Conservation (phyloP, 2,113 vertebrate species). For the Elephas maximus region DNA sequence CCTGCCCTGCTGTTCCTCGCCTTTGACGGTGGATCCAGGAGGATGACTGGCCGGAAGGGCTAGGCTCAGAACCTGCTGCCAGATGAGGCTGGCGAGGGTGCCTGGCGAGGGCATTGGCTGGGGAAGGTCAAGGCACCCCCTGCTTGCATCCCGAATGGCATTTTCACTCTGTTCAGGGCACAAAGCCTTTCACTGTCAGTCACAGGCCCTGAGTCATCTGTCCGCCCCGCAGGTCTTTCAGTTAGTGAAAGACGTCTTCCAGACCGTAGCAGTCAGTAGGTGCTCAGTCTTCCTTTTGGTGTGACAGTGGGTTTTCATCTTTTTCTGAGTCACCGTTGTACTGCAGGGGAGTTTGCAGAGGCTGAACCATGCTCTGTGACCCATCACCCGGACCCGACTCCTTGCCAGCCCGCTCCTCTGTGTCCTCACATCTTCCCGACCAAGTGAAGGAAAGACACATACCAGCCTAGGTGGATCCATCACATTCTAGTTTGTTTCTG, state of each 20-base stretch:
- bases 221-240: background rate
- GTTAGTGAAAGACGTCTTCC: constrained; percentile 14
- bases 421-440: background rate
- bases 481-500: background rate
- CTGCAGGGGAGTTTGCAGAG: background rate
- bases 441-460: background rate
- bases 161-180: background rate
- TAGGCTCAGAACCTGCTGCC: background rate
- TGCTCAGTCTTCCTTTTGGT: background rate
- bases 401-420: background rate
- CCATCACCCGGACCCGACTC: background rate
- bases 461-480: background rate
- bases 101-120: accelerated
- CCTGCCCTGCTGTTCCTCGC: accelerated
- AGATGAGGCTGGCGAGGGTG: background rate
- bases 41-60: background rate
- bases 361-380: background rate
- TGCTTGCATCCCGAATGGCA: background rate
- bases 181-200: background rate
- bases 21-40: background rate
- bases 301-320: background rate
- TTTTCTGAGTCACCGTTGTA: background rate
- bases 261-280: background rate
- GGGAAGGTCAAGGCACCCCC: too few relatives aligned
- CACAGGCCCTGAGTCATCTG: background rate